Conservation (phyloP, 2,797 vertebrate species). For the Acanthiza pusilla region DNA sequence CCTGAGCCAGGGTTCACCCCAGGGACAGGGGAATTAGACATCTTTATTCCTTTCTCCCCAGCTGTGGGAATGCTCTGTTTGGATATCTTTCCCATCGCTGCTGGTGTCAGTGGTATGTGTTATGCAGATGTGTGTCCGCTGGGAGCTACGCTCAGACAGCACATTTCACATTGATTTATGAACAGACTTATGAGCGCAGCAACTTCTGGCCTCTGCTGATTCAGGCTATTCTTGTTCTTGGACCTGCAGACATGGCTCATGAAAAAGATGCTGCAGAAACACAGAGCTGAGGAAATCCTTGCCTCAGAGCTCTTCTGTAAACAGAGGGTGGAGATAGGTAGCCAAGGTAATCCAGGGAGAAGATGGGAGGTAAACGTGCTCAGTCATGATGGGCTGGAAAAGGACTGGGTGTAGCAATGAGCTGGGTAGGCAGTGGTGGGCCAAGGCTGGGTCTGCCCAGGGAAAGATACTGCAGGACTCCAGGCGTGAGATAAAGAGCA, state of each 20-base stretch:
- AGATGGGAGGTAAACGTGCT: background rate
- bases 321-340: background rate
- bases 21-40: background rate
- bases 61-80: constrained; percentile 40
- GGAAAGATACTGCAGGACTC: background rate
- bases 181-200: background rate
- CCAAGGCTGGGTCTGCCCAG: background rate
- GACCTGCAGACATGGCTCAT: background rate
- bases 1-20: constrained; percentile 9
- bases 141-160: constrained; percentile 39
- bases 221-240: constrained; percentile 20
- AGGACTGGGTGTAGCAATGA: background rate
- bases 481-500: background rate
- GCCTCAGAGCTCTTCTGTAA: background rate
- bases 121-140: constrained; percentile 43
- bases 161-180: constrained; percentile 51
- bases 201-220: background rate
- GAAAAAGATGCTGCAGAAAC: background rate
- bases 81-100: background rate
- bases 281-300: background rate
- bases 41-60: background rate
- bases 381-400: background rate
- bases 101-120: constrained; percentile 45
- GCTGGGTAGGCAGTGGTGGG: background rate
- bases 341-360: background rate